These are phyloP conservation scores for Seira ritae DNA, from an alignment of 2,888 invertebrate species.

Conservation along the genomic window DNA sequence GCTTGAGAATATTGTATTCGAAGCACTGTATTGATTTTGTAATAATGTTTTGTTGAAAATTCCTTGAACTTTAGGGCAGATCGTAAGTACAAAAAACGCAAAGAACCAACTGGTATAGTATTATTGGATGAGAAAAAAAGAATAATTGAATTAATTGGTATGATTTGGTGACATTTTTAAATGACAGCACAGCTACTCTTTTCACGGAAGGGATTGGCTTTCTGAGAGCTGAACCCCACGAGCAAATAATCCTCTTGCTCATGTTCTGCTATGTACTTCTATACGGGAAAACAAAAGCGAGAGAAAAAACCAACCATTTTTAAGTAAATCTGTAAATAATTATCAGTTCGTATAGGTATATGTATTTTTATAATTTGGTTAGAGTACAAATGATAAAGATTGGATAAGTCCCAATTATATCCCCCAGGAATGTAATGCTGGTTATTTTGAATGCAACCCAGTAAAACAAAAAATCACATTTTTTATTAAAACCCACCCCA, in stretches of 20 bases:
- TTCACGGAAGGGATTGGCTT: slow-evolving; percentile 96
- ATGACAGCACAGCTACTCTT: slow-evolving; percentile 92
- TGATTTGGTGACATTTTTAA: slow-evolving; percentile 76
- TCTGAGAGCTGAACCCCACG: slow-evolving; percentile 94
- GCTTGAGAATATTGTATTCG: too few relatives aligned
- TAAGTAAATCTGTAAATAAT: background rate
- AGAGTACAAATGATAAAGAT: background rate
- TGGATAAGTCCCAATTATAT: too few relatives aligned
- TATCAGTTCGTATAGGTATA: background rate
- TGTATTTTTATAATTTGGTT: slow-evolving; percentile 15
- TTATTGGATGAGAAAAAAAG: background rate
- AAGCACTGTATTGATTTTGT: too few relatives aligned
- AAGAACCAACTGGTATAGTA: background rate
- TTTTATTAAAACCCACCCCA: too few relatives aligned
- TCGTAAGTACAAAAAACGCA: too few relatives aligned
- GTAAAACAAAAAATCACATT: background rate
- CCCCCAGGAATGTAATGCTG: background rate
- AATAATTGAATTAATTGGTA: background rate
- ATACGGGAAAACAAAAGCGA: slow-evolving; percentile 51
- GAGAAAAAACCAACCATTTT: slow-evolving; percentile 23
- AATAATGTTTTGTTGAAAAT: too few relatives aligned
- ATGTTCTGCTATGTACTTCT: slow-evolving; percentile 91
- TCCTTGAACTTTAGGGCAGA: too few relatives aligned
- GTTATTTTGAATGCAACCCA: slow-evolving; percentile 11
- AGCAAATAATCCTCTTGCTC: slow-evolving; percentile 95